Evolutionary conservation across 1,140 invertebrate species (phyloP).

Genomic region (Cyrtorhinus lividipennis): DNA sequence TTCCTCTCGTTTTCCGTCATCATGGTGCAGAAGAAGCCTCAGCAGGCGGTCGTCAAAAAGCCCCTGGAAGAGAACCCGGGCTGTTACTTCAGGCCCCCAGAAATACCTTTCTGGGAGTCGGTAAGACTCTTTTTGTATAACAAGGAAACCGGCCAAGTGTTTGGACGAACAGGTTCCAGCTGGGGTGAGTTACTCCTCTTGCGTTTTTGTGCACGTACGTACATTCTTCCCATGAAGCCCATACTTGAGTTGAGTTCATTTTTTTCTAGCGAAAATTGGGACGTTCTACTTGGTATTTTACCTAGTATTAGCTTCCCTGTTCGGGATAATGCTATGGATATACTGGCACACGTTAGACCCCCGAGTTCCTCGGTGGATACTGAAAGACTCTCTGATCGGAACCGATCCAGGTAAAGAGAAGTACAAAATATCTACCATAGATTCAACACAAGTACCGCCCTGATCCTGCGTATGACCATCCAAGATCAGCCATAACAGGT

Average conservation of each 20-base stretch:
- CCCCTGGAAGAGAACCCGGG: not conserved
- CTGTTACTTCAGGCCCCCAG: conserved; percentile 20
- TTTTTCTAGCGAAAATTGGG: conserved; percentile 66
- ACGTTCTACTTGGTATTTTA: conserved; percentile 89
- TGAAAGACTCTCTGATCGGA: conserved; percentile 69
- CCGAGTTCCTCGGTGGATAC: conserved; percentile 66
- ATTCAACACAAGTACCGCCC: no score
- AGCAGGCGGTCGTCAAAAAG: no score
- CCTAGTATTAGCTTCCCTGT: conserved; percentile 67
- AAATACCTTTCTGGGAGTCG: conserved; percentile 13
- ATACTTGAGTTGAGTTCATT: conserved; percentile 22
- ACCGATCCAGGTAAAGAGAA: conserved; percentile 79
- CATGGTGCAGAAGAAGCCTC: conserved; percentile 14
- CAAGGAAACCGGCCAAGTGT: conserved; percentile 69
- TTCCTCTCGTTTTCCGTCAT: not conserved
- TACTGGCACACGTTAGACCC: conserved; percentile 83
- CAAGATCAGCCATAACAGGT: no score
- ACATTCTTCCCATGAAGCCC: no score
- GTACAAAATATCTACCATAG: no score
- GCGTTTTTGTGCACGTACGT: no score
- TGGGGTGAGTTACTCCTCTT: conserved; percentile 56
- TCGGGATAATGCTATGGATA: conserved; percentile 78
- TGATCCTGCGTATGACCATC: no score
- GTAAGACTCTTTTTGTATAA: conserved; percentile 58
- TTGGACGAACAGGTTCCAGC: conserved; percentile 72